Base-by-base conservation (phyloP, 2,113 vertebrate genomes). In the Crotalus viridis region DNA sequence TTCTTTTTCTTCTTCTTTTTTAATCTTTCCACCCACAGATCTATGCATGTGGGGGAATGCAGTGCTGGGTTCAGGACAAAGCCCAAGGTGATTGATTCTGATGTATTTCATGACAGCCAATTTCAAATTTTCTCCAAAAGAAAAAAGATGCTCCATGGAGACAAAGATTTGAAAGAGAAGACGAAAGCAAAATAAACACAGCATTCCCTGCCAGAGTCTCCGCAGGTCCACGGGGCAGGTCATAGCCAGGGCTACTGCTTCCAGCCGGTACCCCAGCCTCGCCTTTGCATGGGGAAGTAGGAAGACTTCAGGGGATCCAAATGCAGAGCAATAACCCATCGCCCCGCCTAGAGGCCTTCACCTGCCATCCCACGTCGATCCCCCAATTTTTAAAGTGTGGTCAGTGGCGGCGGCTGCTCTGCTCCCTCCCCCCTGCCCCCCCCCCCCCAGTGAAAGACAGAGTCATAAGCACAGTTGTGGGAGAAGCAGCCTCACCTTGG, bases 401-500 rank as follows among this genome's bases (percentile, higher is more conserved):
- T 52, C 89, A 87, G 74, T 26, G 56, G 92, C 33, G 56, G 92
- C 24, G 81, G 89, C 89, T 93, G 81, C 56, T 90, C 92, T 93
- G 92, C 81, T 87, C 92, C 89, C 81, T 90, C 46, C 89, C 24
- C 81, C 89, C 92, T 90, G 81, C 74, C 39, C 64, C 15, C 39
- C 64, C 15, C 39, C 64, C 15, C 43, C 51, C 26, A 17, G 91
- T 28, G 52, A 89, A 64, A 91, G 93, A 91, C 88, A 93, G 39
- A 52, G 88, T 86, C 89, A 93, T 90, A 93, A 88, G 88, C 81
- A 93, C 54, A 85, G 88, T 90, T 48, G 89, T 61, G 92, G 92
- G 92, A 93, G 59, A 88, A 91, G 90, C 89, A 91, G 93, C 89
- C 92, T 93, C 92, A 93, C 92, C 92, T 93, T 93, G 56, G 92